These are phyloP conservation scores for Therioaphis trifolii DNA, from an alignment of 2,888 invertebrate genomes.

Conservation along the genomic window DNA sequence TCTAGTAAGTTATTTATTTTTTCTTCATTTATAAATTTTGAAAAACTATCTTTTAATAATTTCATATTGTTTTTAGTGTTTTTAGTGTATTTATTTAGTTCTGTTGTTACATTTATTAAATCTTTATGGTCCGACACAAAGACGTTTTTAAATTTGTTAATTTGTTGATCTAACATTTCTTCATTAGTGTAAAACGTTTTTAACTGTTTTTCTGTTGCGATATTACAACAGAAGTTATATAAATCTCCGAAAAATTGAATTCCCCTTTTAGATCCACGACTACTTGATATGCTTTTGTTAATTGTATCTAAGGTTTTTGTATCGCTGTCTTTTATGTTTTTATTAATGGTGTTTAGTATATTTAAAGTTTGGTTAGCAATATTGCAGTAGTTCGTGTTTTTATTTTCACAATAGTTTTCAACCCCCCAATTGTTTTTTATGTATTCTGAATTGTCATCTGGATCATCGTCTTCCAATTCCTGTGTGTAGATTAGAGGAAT, in stretches of 20 bases:
- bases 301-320: background rate
- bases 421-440: background rate
- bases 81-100: background rate
- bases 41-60: background rate
- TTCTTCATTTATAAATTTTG: background rate
- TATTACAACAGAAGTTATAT: background rate
- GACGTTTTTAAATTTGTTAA: background rate
- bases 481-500: too few relatives aligned
- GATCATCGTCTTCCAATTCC: too few relatives aligned
- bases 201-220: constrained; percentile 26
- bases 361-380: background rate
- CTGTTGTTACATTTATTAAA: background rate
- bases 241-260: background rate
- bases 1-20: background rate
- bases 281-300: background rate
- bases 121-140: background rate
- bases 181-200: background rate
- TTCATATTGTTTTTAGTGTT: background rate
- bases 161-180: background rate
- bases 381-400: background rate
- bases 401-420: background rate
- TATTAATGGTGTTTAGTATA: background rate
- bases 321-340: background rate
- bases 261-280: background rate
- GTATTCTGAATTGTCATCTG: too few relatives aligned